Conservation (phyloP, 2,113 vertebrate genomes). For the Rhea americana region DNA sequence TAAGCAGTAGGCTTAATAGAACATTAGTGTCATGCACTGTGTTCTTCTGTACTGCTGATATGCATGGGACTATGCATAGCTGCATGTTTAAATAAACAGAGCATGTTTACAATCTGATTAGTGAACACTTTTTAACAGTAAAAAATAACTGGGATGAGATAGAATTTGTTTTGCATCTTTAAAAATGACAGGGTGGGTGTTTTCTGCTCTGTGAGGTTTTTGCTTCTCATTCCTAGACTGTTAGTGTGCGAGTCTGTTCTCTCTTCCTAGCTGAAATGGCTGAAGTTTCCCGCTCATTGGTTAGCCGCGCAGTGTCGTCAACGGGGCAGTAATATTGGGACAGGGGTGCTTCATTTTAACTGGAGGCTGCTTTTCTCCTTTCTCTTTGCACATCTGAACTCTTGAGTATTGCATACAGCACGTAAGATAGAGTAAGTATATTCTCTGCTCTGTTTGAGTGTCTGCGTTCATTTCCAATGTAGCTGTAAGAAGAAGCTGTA, state of each 20-base stretch:
- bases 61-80: neutral
- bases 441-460: neutral
- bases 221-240: neutral
- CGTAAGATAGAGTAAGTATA: slow-evolving; percentile 25
- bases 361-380: neutral
- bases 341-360: slow-evolving; percentile 16
- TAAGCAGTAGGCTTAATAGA: neutral
- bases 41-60: neutral
- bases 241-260: neutral
- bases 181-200: neutral
- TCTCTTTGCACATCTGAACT: slow-evolving; percentile 7
- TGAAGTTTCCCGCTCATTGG: slow-evolving; percentile 35
- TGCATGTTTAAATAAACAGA: neutral
- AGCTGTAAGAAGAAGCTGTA: neutral
- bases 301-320: neutral
- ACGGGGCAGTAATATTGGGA: neutral
- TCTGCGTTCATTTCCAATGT: neutral
- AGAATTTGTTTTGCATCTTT: neutral
- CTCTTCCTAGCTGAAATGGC: neutral
- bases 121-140: neutral
- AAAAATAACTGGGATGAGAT: neutral
- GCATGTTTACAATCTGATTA: neutral
- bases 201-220: neutral
- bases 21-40: neutral
- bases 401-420: neutral